These are phyloP conservation scores for Chauna torquata DNA, from an alignment of 2,113 vertebrate species.

Conservation along the genomic window DNA sequence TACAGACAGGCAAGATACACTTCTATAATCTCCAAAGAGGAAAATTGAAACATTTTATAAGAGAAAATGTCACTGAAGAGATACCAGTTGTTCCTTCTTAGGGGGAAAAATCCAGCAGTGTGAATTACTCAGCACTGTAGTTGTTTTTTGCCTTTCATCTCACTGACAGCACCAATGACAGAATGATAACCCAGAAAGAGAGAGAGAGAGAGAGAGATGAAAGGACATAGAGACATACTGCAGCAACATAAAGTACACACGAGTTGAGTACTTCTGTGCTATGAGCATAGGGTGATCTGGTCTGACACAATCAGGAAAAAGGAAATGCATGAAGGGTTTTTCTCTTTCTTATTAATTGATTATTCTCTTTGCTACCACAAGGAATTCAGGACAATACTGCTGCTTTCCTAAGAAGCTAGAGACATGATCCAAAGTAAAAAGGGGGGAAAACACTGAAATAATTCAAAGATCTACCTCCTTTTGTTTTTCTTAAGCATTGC, in stretches of 20 bases:
- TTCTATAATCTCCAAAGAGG: neutral
- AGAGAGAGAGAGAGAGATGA: neutral
- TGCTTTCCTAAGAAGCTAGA: conserved; percentile 38
- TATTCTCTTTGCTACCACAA: conserved; percentile 54
- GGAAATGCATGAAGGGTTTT: conserved; percentile 1
- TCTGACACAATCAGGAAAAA: conserved; percentile 50
- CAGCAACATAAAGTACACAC: neutral
- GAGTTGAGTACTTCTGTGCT: neutral
- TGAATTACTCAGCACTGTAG: conserved; percentile 34
- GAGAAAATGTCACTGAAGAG: conserved; percentile 16
- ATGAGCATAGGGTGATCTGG: neutral
- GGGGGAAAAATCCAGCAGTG: neutral
- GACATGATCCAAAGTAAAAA: neutral
- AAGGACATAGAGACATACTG: neutral
- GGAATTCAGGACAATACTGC: conserved; percentile 23
- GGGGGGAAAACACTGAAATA: neutral
- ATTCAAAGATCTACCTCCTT: neutral
- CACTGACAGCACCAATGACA: conserved; percentile 15
- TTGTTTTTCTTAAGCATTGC: neutral
- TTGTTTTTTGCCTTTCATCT: conserved; percentile 43
- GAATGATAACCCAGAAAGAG: conserved; percentile 6
- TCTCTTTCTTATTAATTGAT: conserved; percentile 34
- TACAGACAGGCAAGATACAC: neutral
- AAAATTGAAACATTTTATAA: neutral
- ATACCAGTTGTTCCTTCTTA: neutral